Base-by-base conservation (phyloP, 2,797 vertebrate species). In the Anguilla megastoma region DNA sequence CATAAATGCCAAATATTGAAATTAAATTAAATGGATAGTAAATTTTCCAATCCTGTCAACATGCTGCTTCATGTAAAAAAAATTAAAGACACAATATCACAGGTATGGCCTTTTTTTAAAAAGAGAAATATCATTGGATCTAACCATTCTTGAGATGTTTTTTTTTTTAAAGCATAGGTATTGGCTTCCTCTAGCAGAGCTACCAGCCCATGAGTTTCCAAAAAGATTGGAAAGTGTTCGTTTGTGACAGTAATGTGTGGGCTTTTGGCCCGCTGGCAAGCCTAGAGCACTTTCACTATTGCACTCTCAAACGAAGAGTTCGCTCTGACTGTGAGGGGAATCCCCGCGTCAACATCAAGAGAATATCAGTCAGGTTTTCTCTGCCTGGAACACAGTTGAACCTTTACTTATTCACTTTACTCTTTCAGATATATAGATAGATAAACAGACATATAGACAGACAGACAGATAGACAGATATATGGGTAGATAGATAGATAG, bases 191-290 rank as follows among this genome's bases (percentile, higher is more conserved):
- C 56, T 21, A 79, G 69, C 30, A 54, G 85, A 66, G 79, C 74
- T 76, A 56, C 3, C 85, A 85, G 16, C 58, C 71, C 41, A 45
- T 66, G 52, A 88, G 86, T 88, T 89, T 89, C 89, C 86, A 60
- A 86, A 89, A 89, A 87, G 86, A 89, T 87, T 89, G 89, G 89
- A 89, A 89, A 89, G 89, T 89, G 89, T 88, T 69, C 58, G 86
- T 89, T 82, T 58, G 89, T 89, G 89, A 89, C 89, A 80, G 89
- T 87, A 89, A 89, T 66, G 85, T 87, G 88, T 89, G 88, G 88
- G 88, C 83, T 80, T 79, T 24, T 36, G 36, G 88, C 27, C 86
- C 71, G 16, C 74, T 50, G 41, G 21, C 82, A 87, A 63, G 86
- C 87, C 16, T 71, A 76, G 84, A 88, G 71, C 54, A 89, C 89